Percentiles rank a stretch among this genome's conserved stretches.
Conservation (phyloP, 1,140 invertebrate genomes). For the Arctopsyche grandis region DNA sequence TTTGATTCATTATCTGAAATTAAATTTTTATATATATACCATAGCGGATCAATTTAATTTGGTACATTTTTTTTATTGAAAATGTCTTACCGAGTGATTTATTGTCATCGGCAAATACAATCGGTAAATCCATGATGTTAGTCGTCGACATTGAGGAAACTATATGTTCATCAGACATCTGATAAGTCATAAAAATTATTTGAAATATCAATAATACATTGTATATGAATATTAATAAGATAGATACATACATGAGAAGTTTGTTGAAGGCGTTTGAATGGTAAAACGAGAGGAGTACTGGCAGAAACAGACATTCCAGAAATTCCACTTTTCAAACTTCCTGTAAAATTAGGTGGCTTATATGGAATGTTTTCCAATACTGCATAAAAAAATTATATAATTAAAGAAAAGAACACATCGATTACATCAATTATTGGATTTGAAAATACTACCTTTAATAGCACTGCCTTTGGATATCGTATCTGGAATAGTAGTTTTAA, state of each 20-base stretch:
- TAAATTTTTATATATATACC: background rate
- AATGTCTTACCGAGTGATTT: slow-evolving; percentile 45
- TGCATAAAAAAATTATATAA: slow-evolving; percentile 15
- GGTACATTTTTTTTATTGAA: slow-evolving; percentile 5
- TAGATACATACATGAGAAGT: background rate
- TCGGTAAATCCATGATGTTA: slow-evolving; percentile 54
- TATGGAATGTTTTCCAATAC: slow-evolving; percentile 52
- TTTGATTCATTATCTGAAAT: slow-evolving; percentile 30
- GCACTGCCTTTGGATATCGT: slow-evolving; percentile 19
- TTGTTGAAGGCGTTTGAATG: background rate
- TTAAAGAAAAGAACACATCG: background rate
- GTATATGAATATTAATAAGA: slow-evolving; percentile 14
- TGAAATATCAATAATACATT: background rate
- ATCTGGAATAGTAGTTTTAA: background rate
- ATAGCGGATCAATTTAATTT: background rate
- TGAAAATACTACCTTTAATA: slow-evolving; percentile 21
- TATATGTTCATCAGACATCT: background rate
- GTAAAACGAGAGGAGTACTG: slow-evolving; percentile 43
- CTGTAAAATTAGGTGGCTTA: slow-evolving; percentile 34
- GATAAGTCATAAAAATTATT: background rate
- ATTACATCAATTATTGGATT: background rate
- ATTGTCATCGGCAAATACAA: slow-evolving; percentile 53
- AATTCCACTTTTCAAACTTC: slow-evolving; percentile 29
- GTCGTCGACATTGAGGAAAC: slow-evolving; percentile 42
- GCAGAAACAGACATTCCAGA: slow-evolving; percentile 26